Conservation (phyloP, 2,113 vertebrate genomes). For the Poeciliopsis prolifica region DNA sequence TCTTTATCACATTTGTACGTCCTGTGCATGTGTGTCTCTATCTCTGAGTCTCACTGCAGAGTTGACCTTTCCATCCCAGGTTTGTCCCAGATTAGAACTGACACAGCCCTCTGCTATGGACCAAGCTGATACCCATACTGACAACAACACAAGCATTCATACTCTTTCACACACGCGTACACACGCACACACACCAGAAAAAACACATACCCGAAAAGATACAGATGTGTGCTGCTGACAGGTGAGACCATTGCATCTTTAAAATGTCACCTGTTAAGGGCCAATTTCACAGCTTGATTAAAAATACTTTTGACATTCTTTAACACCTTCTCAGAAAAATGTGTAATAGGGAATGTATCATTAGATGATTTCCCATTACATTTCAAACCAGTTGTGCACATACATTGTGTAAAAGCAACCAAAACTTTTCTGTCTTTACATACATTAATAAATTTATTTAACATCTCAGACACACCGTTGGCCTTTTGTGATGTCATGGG, state of each 20-base stretch:
- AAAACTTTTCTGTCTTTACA: too few species aligned
- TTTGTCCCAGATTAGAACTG: constrained; percentile 77
- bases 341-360: not conserved
- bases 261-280: constrained; percentile 28
- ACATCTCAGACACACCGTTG: too few species aligned
- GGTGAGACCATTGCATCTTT: constrained; percentile 16
- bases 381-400: too few species aligned
- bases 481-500: too few species aligned
- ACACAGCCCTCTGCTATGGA: constrained; percentile 76
- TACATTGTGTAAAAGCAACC: too few species aligned
- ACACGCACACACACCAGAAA: constrained; percentile 4
- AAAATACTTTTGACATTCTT: constrained; percentile 30
- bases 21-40: constrained; percentile 31
- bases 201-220: constrained; percentile 6
- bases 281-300: constrained; percentile 23
- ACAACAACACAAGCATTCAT: constrained; percentile 44
- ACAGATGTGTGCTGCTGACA: not conserved
- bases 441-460: too few species aligned
- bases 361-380: constrained; percentile 3
- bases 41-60: constrained; percentile 59
- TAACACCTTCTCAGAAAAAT: not conserved
- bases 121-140: constrained; percentile 68
- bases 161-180: constrained; percentile 23
- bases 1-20: constrained; percentile 37
- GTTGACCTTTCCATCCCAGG: constrained; percentile 77